These are phyloP conservation scores for Pseudomyrmex dendroicus DNA, from an alignment of 1,140 invertebrate species.

Conservation along the genomic window DNA sequence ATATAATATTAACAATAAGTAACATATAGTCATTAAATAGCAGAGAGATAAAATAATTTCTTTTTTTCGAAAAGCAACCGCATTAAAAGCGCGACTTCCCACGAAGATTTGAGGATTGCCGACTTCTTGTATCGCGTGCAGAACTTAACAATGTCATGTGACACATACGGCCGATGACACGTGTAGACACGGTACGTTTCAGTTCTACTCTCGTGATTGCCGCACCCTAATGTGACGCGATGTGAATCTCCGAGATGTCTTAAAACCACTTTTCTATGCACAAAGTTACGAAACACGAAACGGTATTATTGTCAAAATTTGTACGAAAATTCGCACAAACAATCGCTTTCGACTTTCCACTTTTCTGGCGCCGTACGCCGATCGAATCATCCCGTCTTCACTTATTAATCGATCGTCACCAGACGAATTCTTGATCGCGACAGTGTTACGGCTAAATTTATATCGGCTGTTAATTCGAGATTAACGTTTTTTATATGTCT, in stretches of 20 bases:
- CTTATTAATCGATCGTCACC: conserved; percentile 15
- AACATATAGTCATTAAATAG: neutral
- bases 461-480: neutral
- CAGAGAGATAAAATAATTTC: neutral
- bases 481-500: neutral
- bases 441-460: conserved; percentile 21
- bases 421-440: conserved; percentile 6
- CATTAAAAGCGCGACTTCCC: neutral
- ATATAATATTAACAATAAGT: no score
- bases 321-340: conserved; percentile 26
- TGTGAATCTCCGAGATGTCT: conserved; percentile 1
- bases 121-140: conserved; percentile 5
- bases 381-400: conserved; percentile 2
- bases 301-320: conserved; percentile 37
- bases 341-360: conserved; percentile 42
- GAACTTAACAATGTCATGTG: conserved; percentile 15
- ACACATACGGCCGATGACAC: conserved; percentile 22
- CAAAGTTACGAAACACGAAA: conserved; percentile 35
- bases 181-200: conserved; percentile 16
- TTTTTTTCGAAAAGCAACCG: neutral
- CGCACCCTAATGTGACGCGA: conserved; percentile 14
- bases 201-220: conserved; percentile 1
- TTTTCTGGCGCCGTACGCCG: neutral
- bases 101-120: neutral
- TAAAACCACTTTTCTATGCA: conserved; percentile 31